Evolutionary conservation across 2,113 vertebrate species (phyloP), one percentile per base, ranked within the genome.

Genomic region (Calyptommatus sinebrachiatus): DNA sequence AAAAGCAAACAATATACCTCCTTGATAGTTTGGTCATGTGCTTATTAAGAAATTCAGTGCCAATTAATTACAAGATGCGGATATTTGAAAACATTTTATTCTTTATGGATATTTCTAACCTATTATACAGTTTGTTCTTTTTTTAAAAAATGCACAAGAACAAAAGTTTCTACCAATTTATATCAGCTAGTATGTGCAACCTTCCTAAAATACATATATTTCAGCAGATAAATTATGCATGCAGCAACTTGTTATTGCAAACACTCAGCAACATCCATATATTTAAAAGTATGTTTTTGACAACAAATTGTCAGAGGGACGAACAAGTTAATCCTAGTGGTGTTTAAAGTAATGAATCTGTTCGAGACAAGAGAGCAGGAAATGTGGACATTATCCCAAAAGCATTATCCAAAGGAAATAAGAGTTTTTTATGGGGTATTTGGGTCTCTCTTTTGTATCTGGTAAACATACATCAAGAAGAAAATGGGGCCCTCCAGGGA

Each of bases 1-100:
- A 71, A 88, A 81, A 31, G 76, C 63, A 0, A 68, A 50, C 53
- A 73, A 48, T 81, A 60, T 48, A 82, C 80, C 60, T 83, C 68
- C 22, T 72, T 76, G 68, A 81, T 82, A 80, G 50, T 81, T 79
- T 9, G 41, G 22, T 69, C 29, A 16, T 11, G 4, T 72, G 21
- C 61, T 66, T 72, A 86, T 61, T 29, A 68, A 67, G 62, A 35
- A 45, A 66, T 81, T 50, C 65, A 80, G 7, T 9, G 35, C 63
- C 69, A 21, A 12, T 71, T 84, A 67, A 10, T 71, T 84, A 63
- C 74, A 78, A 48, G 5, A 26, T 7, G 11, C 66, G 67, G 66
- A 8, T 73, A 76, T 84, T 73, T 70, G 20, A 26, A 65, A 82
- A 71, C 10, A 62, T 22, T 79, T 81, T 35, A 2, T 22, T n/a